Conservation (phyloP, 1,140 invertebrate species). For the Brachionus rubens region DNA sequence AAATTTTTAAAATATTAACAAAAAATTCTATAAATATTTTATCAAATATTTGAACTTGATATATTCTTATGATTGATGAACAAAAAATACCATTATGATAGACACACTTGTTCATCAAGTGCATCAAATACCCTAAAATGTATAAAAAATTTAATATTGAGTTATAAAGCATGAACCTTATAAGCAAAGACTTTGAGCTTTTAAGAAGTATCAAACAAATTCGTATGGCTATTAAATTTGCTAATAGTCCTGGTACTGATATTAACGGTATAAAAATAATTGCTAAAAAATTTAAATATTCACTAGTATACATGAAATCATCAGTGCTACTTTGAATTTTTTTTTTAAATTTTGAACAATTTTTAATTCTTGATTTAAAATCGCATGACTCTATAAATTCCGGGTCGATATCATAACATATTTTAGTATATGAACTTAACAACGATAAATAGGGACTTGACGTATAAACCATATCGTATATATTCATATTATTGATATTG, state of each 20-base stretch:
- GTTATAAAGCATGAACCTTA: background rate
- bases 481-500: background rate
- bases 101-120: slow-evolving; percentile 15
- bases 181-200: background rate
- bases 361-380: too few species aligned
- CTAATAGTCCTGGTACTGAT: too few species aligned
- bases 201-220: too few species aligned
- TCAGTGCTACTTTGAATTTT: too few species aligned
- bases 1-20: background rate
- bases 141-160: background rate
- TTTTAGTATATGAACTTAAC: background rate
- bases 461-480: background rate
- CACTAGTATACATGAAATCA: too few species aligned
- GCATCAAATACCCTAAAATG: background rate
- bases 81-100: background rate
- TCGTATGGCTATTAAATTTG: too few species aligned
- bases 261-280: too few species aligned
- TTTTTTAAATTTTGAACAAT: too few species aligned
- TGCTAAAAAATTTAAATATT: too few species aligned
- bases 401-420: too few species aligned
- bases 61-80: background rate
- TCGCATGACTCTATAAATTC: too few species aligned
- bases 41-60: slow-evolving; percentile 2
- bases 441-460: background rate
- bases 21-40: slow-evolving; percentile 3